Evolutionary conservation across 2,797 vertebrate genomes (phyloP).

Genomic region (Pseudomugil gertrudae): DNA sequence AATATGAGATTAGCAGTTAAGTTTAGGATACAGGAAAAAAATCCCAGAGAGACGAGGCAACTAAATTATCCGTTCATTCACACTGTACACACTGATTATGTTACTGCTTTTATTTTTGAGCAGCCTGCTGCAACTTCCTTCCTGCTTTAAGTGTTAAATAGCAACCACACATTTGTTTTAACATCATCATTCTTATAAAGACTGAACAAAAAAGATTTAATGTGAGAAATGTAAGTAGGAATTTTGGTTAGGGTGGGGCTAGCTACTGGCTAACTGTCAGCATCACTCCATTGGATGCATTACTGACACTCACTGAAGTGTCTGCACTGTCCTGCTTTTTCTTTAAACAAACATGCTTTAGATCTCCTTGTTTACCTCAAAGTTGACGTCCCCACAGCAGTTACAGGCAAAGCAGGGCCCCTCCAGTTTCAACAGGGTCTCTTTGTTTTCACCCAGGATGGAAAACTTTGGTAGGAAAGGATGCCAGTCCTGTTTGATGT

Average conservation of each 20-base stretch:
- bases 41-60: not conserved
- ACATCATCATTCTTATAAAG: not conserved
- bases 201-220: not conserved
- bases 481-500: constrained; percentile 89
- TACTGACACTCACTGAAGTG: not conserved
- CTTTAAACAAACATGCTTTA: not conserved
- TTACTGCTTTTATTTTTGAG: not conserved
- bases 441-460: constrained; percentile 84
- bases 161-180: not conserved
- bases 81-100: not conserved
- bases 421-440: constrained; percentile 84
- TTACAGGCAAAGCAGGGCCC: constrained; percentile 90
- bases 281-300: not conserved
- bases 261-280: too few species aligned
- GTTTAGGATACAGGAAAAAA: not conserved
- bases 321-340: not conserved
- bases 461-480: constrained; percentile 88
- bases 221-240: not conserved
- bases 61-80: rapidly evolving
- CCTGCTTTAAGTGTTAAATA: too few species aligned
- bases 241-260: not conserved
- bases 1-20: not conserved
- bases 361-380: constrained; percentile 81
- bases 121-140: not conserved
- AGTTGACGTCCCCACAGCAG: constrained; percentile 90